Conservation (phyloP, 2,888 invertebrate genomes). For the Nematopogon swammerdamellus region DNA sequence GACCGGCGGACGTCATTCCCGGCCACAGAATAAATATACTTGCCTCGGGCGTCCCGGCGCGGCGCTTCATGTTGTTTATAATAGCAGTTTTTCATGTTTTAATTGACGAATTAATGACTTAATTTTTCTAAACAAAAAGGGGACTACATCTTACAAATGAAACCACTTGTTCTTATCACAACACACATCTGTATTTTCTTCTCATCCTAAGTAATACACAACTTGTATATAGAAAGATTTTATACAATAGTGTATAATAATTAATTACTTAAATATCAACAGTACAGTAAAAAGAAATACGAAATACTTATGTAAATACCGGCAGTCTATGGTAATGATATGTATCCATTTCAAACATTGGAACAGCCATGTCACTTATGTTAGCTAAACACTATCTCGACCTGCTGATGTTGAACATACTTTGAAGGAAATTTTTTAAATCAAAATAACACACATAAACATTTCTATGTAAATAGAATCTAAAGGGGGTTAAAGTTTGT, state of each 20-base stretch:
- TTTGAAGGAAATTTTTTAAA: no score
- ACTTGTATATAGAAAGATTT: conserved; percentile 58
- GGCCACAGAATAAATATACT: no score
- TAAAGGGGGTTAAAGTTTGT: no score
- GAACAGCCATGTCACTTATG: conserved; percentile 33
- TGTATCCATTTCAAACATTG: conserved; percentile 51
- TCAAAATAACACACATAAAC: no score
- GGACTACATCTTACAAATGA: no score
- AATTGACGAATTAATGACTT: no score
- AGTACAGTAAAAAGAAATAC: conserved; percentile 51
- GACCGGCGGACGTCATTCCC: no score
- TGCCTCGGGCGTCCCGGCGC: no score
- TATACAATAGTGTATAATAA: conserved; percentile 56
- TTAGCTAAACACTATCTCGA: not conserved
- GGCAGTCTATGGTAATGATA: conserved; percentile 57
- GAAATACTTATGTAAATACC: conserved; percentile 35
- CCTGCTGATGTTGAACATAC: not conserved
- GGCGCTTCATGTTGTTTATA: no score
- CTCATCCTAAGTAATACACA: conserved; percentile 49
- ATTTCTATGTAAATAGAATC: no score
- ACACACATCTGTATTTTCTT: conserved; percentile 50
- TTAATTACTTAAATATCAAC: conserved; percentile 41
- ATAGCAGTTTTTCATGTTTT: no score
- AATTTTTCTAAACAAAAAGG: no score
- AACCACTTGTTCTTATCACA: conserved; percentile 26